Percentiles rank a stretch among this genome's conserved stretches.
Evolutionary conservation across 2,113 vertebrate genomes (phyloP).

Genomic region (Globicephala melas): DNA sequence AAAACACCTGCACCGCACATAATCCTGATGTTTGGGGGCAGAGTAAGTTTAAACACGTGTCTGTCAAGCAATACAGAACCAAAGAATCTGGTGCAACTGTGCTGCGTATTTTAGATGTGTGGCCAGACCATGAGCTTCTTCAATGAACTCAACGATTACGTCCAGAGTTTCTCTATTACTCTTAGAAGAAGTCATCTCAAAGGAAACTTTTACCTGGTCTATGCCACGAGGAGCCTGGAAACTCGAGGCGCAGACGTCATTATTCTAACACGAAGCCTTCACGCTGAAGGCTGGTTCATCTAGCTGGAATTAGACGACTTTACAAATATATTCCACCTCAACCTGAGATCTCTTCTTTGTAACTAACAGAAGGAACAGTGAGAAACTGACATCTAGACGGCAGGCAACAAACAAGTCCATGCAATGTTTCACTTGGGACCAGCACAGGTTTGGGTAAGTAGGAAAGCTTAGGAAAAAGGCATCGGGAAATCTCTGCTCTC

Average conservation of each 20-base stretch:
- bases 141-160: background rate
- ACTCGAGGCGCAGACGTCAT: fast-evolving
- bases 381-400: background rate
- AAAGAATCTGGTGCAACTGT: background rate
- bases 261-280: background rate
- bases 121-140: background rate
- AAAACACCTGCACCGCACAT: background rate
- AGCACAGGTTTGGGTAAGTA: too few relatives aligned
- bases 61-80: background rate
- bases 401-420: background rate
- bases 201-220: background rate
- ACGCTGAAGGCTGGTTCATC: background rate
- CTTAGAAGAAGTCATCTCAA: background rate
- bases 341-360: background rate
- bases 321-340: background rate
- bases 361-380: background rate
- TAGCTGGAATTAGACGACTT: background rate
- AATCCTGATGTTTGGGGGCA: background rate
- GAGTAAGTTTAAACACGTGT: background rate
- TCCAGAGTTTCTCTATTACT: background rate
- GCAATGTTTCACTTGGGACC: background rate
- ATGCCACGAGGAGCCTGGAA: background rate
- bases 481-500: background rate
- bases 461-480: background rate
- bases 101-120: background rate